A percentile compares a stretch with the other conserved stretches of the same genome.
Evolutionary conservation across 2,797 vertebrate species (phyloP).

Genomic region (Tarsius wallacei): DNA sequence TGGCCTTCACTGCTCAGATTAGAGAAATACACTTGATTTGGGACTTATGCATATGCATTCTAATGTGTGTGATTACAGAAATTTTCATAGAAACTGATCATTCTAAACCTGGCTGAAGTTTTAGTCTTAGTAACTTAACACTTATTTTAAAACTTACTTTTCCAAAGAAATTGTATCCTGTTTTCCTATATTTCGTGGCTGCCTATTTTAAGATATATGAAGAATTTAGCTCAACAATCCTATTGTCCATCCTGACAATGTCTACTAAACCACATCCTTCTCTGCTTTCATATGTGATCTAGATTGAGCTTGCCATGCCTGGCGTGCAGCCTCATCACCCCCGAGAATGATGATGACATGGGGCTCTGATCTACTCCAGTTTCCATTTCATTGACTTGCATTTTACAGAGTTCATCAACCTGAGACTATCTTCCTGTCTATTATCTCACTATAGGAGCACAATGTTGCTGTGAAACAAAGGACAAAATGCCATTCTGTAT

Average conservation of each 20-base stretch:
- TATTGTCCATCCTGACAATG: not conserved
- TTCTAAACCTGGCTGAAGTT: not conserved
- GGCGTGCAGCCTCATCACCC: not conserved
- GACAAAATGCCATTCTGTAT: rapidly evolving
- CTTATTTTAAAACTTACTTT: not conserved
- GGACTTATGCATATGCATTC: not conserved
- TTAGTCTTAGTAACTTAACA: no score
- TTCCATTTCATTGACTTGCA: not conserved
- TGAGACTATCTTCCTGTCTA: rapidly evolving
- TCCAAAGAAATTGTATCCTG: not conserved
- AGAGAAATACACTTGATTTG: not conserved
- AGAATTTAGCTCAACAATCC: not conserved
- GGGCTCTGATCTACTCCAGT: not conserved
- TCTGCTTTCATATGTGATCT: not conserved
- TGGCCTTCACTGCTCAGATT: not conserved
- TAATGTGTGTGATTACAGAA: not conserved
- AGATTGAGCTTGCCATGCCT: not conserved
- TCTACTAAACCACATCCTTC: not conserved
- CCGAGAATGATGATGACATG: not conserved
- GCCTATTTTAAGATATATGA: not conserved
- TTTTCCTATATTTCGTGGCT: not conserved
- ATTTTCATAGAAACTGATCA: not conserved
- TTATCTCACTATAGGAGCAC: no score
- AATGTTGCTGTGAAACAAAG: rapidly evolving
- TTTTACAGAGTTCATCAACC: rapidly evolving